phyloP scores from a whole-genome alignment of 2,113 vertebrate genomes.

The Channa maculata region DNA sequence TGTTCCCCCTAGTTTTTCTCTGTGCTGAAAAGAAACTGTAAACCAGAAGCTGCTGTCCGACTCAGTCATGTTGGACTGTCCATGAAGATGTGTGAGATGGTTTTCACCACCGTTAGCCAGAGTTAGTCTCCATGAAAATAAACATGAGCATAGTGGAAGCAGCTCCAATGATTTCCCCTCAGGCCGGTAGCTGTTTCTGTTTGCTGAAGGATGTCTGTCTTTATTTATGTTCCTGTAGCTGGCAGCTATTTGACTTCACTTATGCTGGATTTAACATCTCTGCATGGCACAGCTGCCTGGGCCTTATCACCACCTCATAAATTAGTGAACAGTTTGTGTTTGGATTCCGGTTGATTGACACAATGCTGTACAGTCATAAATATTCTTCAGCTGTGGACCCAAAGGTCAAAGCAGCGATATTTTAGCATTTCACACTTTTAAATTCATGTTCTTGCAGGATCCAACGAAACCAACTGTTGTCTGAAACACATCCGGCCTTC shows the following conservation, averaged over 20 bases:
- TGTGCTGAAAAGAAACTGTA: background rate
- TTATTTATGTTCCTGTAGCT: constrained; percentile 3
- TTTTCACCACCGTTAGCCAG: background rate
- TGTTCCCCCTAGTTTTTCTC: background rate
- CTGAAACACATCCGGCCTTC: background rate
- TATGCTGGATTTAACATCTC: background rate
- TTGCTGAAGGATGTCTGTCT: background rate
- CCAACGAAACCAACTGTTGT: background rate
- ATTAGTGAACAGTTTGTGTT: background rate
- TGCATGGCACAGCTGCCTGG: background rate
- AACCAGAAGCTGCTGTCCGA: background rate
- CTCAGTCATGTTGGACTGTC: background rate
- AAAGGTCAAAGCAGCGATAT: background rate
- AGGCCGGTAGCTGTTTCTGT: too few relatives aligned
- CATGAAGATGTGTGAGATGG: background rate
- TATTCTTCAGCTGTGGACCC: background rate
- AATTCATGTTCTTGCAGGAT: background rate
- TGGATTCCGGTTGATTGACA: background rate
- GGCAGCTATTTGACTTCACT: constrained; percentile 6
- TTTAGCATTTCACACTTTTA: background rate
- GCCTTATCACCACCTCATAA: background rate
- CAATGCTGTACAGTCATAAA: background rate
- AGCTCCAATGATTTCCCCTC: background rate
- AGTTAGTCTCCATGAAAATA: background rate
- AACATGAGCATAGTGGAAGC: background rate